A percentile compares a stretch with the other conserved stretches of the same genome.
phyloP scores from a whole-genome alignment of 2,888 invertebrate species.

The Mechanitis mazaeus region DNA sequence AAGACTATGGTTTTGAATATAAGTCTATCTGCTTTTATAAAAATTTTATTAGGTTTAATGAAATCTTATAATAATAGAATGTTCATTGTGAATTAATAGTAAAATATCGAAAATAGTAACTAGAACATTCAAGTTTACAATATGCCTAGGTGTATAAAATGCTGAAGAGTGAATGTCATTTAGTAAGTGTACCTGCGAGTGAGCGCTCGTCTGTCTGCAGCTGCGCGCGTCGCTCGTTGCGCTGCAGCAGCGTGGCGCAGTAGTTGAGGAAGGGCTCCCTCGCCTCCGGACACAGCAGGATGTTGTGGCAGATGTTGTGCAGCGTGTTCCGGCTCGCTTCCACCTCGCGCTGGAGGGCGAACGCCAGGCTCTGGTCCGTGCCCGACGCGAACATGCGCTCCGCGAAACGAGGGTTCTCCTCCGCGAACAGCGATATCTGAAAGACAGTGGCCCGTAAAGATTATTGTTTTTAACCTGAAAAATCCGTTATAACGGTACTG shows the following conservation, averaged over 20 bases:
- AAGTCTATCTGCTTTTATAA: too few species aligned
- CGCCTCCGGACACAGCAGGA: conserved; percentile 88
- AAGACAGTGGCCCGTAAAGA: not conserved
- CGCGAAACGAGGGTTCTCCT: conserved; percentile 93
- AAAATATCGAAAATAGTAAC: too few species aligned
- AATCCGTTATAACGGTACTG: not conserved
- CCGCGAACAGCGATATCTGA: conserved; percentile 89
- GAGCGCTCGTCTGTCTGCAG: conserved; percentile 92
- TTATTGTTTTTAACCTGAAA: not conserved
- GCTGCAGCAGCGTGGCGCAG: conserved; percentile 84
- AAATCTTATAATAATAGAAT: too few species aligned
- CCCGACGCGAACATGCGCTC: conserved; percentile 80
- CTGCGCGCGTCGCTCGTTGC: conserved; percentile 92
- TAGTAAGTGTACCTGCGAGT: conserved; percentile 75
- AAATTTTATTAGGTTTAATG: too few species aligned
- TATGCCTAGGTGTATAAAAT: too few species aligned
- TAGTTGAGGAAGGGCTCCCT: conserved; percentile 88
- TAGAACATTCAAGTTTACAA: too few species aligned
- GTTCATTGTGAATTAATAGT: too few species aligned
- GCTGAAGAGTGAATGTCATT: too few species aligned
- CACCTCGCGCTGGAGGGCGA: conserved; percentile 86
- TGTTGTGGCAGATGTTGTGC: conserved; percentile 88
- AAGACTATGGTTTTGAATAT: too few species aligned
- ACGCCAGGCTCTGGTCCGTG: conserved; percentile 80
- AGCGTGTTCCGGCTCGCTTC: conserved; percentile 86